Evolutionary conservation across 2,797 vertebrate genomes (phyloP).

Genomic region (Hypotaenidia philippensis): DNA sequence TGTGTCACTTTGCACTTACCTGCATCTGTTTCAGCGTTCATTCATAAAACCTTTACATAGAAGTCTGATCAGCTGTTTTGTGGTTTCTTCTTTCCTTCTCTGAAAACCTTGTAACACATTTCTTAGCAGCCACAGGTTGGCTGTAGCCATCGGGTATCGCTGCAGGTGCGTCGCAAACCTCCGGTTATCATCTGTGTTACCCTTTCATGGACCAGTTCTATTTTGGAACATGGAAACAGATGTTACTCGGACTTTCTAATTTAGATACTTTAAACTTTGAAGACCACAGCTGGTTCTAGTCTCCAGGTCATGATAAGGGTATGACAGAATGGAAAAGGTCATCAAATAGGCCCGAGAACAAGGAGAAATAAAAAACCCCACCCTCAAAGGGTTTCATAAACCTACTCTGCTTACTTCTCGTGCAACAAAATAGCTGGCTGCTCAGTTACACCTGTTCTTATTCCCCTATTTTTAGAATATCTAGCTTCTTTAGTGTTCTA

Average conservation of each 20-base stretch:
- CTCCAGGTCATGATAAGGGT: not conserved
- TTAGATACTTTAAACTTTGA: not conserved
- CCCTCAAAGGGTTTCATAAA: not conserved
- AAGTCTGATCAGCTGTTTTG: not conserved
- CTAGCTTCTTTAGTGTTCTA: not conserved
- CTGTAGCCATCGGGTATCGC: not conserved
- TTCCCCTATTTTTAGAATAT: not conserved
- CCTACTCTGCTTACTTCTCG: not conserved
- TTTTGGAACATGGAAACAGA: not conserved
- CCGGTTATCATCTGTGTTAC: not conserved
- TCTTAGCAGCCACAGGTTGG: not conserved
- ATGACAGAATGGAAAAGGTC: not conserved
- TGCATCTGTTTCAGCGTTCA: not conserved
- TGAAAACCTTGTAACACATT: not conserved
- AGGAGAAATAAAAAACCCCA: not conserved
- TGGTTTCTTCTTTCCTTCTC: not conserved
- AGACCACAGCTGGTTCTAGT: not conserved
- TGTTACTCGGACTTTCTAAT: not conserved
- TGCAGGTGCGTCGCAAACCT: not conserved
- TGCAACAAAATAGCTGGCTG: not conserved
- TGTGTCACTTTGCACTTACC: not conserved
- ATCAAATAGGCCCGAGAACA: not conserved
- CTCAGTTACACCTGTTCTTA: not conserved
- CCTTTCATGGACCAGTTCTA: not conserved
- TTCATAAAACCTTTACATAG: not conserved